These are phyloP conservation scores for Ceratitis capitata DNA, from an alignment of 1,140 invertebrate species.

Conservation along the genomic window DNA sequence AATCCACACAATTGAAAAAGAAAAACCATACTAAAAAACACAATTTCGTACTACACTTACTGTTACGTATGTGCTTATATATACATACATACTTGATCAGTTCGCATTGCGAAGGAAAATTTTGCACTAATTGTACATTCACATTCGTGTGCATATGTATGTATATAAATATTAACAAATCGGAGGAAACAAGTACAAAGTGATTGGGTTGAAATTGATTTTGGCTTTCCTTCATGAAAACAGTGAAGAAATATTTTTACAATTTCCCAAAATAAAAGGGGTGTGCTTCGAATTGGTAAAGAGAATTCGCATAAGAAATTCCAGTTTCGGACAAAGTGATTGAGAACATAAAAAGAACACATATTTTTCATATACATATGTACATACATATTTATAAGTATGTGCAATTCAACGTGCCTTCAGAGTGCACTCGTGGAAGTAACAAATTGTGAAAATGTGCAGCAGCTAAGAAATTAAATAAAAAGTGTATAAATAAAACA, in stretches of 20 bases:
- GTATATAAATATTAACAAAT: neutral
- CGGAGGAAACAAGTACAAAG: neutral
- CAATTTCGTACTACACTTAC: neutral
- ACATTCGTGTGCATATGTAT: neutral
- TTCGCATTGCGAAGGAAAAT: no score
- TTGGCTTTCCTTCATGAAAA: neutral
- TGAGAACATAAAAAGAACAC: conserved; percentile 17
- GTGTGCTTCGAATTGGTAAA: neutral
- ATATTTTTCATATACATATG: conserved; percentile 6
- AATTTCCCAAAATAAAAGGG: neutral
- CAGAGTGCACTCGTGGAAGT: neutral
- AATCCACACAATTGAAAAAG: neutral
- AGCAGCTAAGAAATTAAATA: neutral
- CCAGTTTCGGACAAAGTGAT: conserved; percentile 19
- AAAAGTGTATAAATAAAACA: neutral
- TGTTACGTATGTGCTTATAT: neutral
- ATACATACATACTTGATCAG: neutral
- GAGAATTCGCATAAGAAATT: conserved; percentile 4
- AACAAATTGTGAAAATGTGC: neutral
- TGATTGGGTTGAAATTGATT: neutral
- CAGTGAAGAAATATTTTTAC: neutral
- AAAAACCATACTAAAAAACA: neutral
- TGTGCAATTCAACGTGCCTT: no score
- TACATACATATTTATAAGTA: no score
- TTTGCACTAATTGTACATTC: neutral